phyloP scores from a whole-genome alignment of 1,140 invertebrate genomes.

The Laodelphax striatellus region DNA sequence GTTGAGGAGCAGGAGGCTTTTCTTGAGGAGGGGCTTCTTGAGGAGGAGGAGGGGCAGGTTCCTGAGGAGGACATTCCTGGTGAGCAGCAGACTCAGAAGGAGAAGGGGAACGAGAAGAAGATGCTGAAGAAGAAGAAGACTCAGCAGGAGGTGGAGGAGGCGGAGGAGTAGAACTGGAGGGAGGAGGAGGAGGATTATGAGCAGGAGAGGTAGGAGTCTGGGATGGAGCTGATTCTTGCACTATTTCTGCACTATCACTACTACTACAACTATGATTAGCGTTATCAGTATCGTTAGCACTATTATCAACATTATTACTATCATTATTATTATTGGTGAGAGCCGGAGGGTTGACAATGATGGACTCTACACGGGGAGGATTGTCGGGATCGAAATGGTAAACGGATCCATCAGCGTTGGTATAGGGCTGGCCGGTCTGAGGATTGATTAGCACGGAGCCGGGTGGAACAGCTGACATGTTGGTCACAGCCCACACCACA shows the following conservation, averaged over 20 bases:
- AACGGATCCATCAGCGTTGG: conserved; percentile 52
- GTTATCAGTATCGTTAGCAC: no score
- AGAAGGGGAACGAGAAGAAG: no score
- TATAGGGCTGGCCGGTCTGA: conserved; percentile 49
- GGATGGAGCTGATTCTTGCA: not conserved
- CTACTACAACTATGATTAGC: no score
- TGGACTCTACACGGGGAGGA: conserved; percentile 26
- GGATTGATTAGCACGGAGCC: conserved; percentile 81
- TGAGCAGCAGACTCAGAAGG: no score
- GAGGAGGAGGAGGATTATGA: not conserved
- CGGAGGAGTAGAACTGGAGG: not conserved
- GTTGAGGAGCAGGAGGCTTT: not conserved
- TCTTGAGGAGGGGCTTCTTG: no score
- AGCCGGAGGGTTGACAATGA: not conserved
- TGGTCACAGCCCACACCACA: conserved; percentile 75
- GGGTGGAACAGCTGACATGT: conserved; percentile 64
- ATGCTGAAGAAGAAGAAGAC: not conserved
- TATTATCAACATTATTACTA: no score
- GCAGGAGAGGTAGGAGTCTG: not conserved
- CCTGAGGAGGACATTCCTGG: no score
- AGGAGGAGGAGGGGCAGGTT: no score
- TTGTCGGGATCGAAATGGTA: conserved; percentile 64
- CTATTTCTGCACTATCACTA: not conserved
- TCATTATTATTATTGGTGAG: no score
- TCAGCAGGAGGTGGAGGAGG: not conserved